Conservation (phyloP, 2,888 invertebrate species). For the Eugnorisma glareosa region DNA sequence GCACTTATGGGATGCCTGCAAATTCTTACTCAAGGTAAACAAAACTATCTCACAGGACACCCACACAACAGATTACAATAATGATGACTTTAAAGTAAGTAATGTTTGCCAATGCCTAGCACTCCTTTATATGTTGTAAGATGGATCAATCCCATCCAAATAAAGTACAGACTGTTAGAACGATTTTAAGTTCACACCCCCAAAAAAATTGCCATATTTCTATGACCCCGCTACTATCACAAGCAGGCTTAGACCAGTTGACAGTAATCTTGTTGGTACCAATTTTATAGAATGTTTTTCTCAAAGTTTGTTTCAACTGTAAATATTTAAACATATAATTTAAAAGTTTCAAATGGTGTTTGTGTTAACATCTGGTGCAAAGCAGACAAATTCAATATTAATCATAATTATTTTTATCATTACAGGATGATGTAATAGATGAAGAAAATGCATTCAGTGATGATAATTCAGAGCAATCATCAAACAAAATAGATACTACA, state of each 20-base stretch:
- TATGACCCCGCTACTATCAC: background rate
- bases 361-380: background rate
- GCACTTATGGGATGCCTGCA: conserved; percentile 86
- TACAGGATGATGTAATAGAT: conserved; percentile 67
- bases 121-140: background rate
- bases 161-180: background rate
- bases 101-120: background rate
- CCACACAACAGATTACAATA: conserved; percentile 36
- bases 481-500: conserved; percentile 63
- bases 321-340: background rate
- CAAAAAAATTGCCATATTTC: too few species aligned
- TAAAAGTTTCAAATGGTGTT: background rate
- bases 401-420: conserved; percentile 33
- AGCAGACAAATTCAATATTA: background rate
- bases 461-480: conserved; percentile 64
- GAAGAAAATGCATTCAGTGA: conserved; percentile 69
- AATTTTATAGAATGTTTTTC: background rate
- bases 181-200: too few species aligned
- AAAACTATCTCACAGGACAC: conserved; percentile 66
- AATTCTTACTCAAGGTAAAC: conserved; percentile 81
- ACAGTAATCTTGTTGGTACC: background rate
- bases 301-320: background rate
- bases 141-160: background rate
- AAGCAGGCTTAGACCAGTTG: background rate
- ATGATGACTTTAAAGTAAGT: conserved; percentile 68